A percentile compares a stretch with the other conserved stretches of the same genome.
Evolutionary conservation across 2,113 vertebrate genomes (phyloP).

Genomic region (Neofelis nebulosa): DNA sequence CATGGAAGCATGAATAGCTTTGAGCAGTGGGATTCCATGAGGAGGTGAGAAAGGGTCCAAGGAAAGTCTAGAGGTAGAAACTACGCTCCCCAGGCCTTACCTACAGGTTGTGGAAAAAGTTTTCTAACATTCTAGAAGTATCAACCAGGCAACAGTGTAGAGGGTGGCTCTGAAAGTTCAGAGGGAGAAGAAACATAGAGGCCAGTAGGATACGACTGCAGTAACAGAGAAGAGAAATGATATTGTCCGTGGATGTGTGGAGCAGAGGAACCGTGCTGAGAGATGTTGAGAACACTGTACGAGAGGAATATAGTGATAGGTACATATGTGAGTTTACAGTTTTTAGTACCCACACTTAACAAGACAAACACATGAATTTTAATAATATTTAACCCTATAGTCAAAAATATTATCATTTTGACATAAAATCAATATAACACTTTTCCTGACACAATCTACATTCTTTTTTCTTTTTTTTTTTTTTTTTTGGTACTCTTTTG

Average conservation of each 20-base stretch:
- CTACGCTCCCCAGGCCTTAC: neutral
- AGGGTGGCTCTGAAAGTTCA: neutral
- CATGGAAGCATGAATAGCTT: neutral
- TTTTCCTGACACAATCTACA: neutral
- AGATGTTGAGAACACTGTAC: neutral
- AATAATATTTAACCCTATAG: neutral
- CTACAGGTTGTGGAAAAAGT: neutral
- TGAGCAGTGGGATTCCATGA: neutral
- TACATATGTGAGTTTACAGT: neutral
- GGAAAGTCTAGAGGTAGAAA: neutral
- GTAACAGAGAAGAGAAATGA: neutral
- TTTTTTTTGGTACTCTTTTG: neutral
- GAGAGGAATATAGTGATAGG: neutral
- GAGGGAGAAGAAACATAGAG: neutral
- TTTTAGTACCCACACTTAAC: neutral
- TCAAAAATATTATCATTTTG: neutral
- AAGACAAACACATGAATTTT: neutral
- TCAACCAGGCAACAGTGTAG: neutral
- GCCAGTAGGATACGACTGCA: no score
- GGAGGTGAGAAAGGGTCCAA: neutral
- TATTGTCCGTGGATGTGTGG: rapidly evolving
- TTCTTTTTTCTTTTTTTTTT: neutral
- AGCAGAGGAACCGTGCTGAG: neutral
- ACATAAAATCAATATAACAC: neutral
- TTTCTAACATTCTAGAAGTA: neutral